Evolutionary conservation across 2,888 invertebrate species (phyloP), one percentile per base, ranked within the genome.

Genomic region (Amiota mariae): DNA sequence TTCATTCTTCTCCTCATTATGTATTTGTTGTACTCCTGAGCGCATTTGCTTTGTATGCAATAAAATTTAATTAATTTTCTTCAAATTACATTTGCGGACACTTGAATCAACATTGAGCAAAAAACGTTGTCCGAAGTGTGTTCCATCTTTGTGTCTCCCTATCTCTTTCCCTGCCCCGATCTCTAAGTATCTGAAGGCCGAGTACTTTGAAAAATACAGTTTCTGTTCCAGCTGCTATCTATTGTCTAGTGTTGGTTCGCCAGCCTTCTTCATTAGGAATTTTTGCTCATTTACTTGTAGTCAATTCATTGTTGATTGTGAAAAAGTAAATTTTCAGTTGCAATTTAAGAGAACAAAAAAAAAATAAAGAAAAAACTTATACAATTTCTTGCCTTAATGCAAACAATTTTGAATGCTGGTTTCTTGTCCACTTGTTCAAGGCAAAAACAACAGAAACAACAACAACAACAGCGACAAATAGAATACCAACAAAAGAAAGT

Each of bases 51-150:
- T 24, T 68, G 67, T 68, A 54, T 68, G 67, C 67, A 54, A 68
- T 68, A 54, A 68, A 68, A 68, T 68, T 68, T 68, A 68, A 68
- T 68, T 68, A 68, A 68, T 68, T 68, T 68, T 68, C 67, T 68
- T 68, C 51, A 68, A 68, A 68, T 68, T 68, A 24, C 67, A 68
- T 68, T 68, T 68, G 67, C 54, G 67, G 67, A 68, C 67, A 68
- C 67, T 68, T 68, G 67, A 68, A 68, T 68, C 54, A 68, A 68
- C 67, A 68, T 24, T 68, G 63, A 63, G 46, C 46, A 13, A 54
- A 54, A 15, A 20, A 59, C 18, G 8, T 36, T 36, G 36, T 36
- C 36, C 36, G 6, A 36, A 36, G 36, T 36, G 36, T 36, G 36
- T 36, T 36, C 36, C 36, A 4, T 36, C 6, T 4, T 36, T 36